Base-by-base conservation (phyloP, 2,797 vertebrate genomes). In the Yasuhikotakia modesta region DNA sequence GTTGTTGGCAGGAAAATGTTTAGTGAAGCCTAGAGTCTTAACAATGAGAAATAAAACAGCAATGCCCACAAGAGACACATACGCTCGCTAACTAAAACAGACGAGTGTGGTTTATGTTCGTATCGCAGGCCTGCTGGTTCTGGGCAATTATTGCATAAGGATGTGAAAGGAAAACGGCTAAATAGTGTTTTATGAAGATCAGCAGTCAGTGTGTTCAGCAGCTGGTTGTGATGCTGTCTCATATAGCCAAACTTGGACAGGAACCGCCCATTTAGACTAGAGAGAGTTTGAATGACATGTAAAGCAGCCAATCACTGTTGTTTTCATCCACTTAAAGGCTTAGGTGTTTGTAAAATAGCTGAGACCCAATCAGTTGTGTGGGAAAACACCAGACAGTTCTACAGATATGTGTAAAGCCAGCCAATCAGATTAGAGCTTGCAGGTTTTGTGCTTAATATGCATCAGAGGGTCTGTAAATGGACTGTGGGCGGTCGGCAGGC, bases 181-280 rank as follows among this genome's bases (percentile, higher is more conserved):
- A 79, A 79, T 82, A 74, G 65, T 48, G 45, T 16, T 48, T 48
- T 48, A 48, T 48, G 14, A 48, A 39, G 35, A 39, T 39, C 35
- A 39, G 35, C 35, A 48, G 14, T 48, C 45, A 48, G 0, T 14
- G 45, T 48, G 13, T 48, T 48, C n/a, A n/a, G n/a, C 14, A 14
- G 45, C 45, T 48, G 45, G 45, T 14, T 48, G 13, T 16, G 13
- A 14, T 16, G 2, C 45, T 14, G 45, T 48, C 12, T 39, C 0
- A 39, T 39, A 39, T 39, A 39, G 35, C 3, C 35, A 39, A 39
- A 39, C 35, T 39, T 39, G 10, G 35, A 39, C 7, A 7, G 10
- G 35, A 39, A 39, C 35, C 35, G 6, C 35, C 35, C 4, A 39
- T 8, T 39, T 39, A 39, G 35, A 39, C 27, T 66, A 2, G 35